Evolutionary conservation across 2,797 vertebrate genomes (phyloP).

Genomic region (Urosaurus nigricauda): DNA sequence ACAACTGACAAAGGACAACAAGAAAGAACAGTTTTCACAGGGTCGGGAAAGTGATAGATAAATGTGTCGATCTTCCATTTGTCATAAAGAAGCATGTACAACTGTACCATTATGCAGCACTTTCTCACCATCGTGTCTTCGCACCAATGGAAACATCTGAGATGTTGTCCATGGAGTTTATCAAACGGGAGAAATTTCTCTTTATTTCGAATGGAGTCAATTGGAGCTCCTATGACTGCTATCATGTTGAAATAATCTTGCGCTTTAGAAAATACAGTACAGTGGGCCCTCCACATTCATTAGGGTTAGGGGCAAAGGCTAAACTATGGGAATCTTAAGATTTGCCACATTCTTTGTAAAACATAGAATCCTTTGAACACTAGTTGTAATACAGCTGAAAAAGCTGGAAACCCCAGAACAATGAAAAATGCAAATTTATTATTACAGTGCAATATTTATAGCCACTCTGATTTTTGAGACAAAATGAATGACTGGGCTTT

Average conservation of each 20-base stretch:
- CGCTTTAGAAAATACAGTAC: background rate
- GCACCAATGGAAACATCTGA: background rate
- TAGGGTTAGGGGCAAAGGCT: no score
- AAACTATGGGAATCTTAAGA: background rate
- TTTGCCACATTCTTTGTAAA: background rate
- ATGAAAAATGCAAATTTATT: background rate
- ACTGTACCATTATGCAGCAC: background rate
- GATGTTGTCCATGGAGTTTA: no score
- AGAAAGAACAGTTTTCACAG: no score
- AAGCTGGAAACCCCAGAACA: background rate
- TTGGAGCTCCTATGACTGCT: background rate
- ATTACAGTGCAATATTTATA: background rate
- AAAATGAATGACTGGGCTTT: background rate
- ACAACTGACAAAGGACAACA: background rate
- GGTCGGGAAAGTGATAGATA: background rate
- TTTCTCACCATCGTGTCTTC: background rate
- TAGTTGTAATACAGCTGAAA: background rate
- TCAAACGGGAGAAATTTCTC: no score
- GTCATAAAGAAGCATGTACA: background rate
- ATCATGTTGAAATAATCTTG: background rate
- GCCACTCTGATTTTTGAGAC: background rate
- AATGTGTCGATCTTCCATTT: background rate
- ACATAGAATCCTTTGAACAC: background rate
- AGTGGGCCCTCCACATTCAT: no score
- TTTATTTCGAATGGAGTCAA: no score